Evolutionary conservation across 2,797 vertebrate genomes (phyloP), one percentile per base, ranked within the genome.

Genomic region (Rhinophrynus dorsalis): DNA sequence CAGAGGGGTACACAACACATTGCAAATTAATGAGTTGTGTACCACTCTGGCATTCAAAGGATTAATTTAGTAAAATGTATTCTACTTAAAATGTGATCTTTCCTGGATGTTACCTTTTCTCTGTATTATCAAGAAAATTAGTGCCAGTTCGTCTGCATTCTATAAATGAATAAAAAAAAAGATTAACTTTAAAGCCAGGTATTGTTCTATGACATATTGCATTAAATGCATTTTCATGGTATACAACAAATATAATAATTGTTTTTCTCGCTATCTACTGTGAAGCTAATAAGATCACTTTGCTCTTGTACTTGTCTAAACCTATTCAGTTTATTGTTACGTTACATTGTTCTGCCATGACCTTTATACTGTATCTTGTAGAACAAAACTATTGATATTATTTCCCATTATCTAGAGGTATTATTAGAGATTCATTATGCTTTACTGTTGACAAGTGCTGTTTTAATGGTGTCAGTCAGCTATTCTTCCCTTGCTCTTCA

Each of bases 301-400:
- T 56, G 29, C 32, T 33, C 18, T 21, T 13, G 15, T 5, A 24
- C 5, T 24, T 56, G 26, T 37, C 17, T 32, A 12, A 18, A 37
- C 10, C 3, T 56, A 37, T 56, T n/a, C 18, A 56, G 20, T 21
- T 7, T 11, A 13, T 37, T 56, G 33, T 56, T 56, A 37, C 21
- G 18, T 56, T 13, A 38, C n/a, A 56, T 23, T 38, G 18, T 56
- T 23, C 30, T 37, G 18, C 38, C 54, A 56, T 37, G 32, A 37
- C 30, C 32, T 56, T 56, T 32, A 18, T 56, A 56, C 38, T 56
- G 20, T 56, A 18, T 56, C 30, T 30, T 56, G 17, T 18, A 37
- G 54, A 56, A 38, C 51, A 55, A 55, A n/a, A 33, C 17, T 56
- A 56, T 37, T 37, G 30, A 56, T 56, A 23, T 37, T 56, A 32